Evolutionary conservation across 2,797 vertebrate genomes (phyloP).

Genomic region (Characodon lateralis): DNA sequence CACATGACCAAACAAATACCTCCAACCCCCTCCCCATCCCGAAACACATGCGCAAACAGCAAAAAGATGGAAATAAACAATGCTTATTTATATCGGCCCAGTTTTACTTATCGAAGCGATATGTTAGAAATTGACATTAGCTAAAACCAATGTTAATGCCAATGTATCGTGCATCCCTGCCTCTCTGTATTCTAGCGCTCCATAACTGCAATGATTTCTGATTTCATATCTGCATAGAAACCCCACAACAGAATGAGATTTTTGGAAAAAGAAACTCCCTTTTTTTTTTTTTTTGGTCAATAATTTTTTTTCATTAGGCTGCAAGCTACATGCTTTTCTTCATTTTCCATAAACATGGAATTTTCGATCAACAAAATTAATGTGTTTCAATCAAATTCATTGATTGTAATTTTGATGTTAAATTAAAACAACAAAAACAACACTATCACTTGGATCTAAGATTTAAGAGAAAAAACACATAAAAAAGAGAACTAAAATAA

Average conservation of each 20-base stretch:
- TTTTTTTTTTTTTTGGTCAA: too few relatives aligned
- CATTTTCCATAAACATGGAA: neutral
- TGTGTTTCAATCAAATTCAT: neutral
- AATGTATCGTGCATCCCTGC: neutral
- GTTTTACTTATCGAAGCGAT: neutral
- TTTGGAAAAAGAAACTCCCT: neutral
- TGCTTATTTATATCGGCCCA: neutral
- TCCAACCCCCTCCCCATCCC: neutral
- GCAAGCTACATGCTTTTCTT: too few relatives aligned
- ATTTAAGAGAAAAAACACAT: neutral
- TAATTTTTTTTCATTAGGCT: too few relatives aligned
- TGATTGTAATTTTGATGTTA: neutral
- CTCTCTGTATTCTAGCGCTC: neutral
- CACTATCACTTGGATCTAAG: neutral
- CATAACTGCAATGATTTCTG: neutral
- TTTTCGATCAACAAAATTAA: neutral
- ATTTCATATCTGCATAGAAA: neutral
- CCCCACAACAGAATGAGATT: neutral
- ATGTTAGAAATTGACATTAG: neutral
- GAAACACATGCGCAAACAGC: neutral
- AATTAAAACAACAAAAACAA: neutral
- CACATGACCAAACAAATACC: too few relatives aligned
- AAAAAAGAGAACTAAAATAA: neutral
- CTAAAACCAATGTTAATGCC: neutral
- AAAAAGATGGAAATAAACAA: too few relatives aligned